Evolutionary conservation across 2,888 invertebrate species (phyloP).

Genomic region (Aphodius sticticus): DNA sequence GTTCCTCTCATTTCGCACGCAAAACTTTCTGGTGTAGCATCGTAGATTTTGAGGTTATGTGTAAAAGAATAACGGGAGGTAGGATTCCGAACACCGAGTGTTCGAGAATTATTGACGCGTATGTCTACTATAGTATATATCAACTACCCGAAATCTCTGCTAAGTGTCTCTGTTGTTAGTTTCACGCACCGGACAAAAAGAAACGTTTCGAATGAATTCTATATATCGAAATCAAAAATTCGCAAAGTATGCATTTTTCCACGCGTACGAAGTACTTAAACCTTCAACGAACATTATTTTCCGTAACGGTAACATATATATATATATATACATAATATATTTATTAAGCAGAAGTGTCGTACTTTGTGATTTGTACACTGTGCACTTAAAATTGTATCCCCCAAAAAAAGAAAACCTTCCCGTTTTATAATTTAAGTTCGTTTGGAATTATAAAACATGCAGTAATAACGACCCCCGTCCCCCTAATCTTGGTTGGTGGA

Average conservation of each 20-base stretch:
- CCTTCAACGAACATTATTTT: conserved; percentile 45
- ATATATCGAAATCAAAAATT: conserved; percentile 29
- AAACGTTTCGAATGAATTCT: conserved; percentile 42
- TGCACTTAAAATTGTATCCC: conserved; percentile 54
- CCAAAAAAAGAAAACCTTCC: conserved; percentile 29
- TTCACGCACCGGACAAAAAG: no score
- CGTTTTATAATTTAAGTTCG: no score
- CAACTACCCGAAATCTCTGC: neutral
- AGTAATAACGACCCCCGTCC: no score
- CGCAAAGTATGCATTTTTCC: conserved; percentile 57
- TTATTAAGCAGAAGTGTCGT: conserved; percentile 51
- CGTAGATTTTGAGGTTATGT: conserved; percentile 23
- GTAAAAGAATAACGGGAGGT: conserved; percentile 15
- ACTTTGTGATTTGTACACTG: conserved; percentile 56
- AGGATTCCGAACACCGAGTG: conserved; percentile 41
- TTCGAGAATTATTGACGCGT: neutral
- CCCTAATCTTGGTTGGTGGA: neutral
- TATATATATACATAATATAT: neutral
- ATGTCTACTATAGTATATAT: neutral
- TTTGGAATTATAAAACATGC: no score
- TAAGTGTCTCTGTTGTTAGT: conserved; percentile 35
- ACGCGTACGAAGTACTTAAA: conserved; percentile 18
- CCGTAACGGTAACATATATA: conserved; percentile 33
- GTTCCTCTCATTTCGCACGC: conserved; percentile 43
- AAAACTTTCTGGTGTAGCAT: conserved; percentile 45